Conservation (phyloP, 2,797 vertebrate genomes). For the Pipistrellus kuhlii region DNA sequence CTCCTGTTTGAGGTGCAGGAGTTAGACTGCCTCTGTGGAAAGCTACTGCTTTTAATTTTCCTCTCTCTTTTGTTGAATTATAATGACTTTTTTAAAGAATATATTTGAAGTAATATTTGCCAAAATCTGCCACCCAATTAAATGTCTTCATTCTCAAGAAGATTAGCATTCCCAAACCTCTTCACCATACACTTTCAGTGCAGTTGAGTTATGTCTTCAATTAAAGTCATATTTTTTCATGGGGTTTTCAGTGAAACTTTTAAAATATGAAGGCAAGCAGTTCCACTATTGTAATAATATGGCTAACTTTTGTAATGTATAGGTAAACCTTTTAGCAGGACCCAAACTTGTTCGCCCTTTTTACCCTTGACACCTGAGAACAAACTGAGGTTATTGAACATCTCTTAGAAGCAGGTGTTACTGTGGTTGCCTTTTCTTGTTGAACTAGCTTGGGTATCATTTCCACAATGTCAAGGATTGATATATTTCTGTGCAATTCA, state of each 20-base stretch:
- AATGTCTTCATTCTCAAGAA: not conserved
- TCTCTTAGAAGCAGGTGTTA: not conserved
- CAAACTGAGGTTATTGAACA: not conserved
- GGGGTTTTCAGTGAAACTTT: constrained; percentile 18
- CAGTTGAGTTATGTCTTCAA: not conserved
- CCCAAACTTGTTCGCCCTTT: not conserved
- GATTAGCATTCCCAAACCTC: not conserved
- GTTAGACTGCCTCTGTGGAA: constrained; percentile 62
- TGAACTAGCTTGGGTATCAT: not conserved
- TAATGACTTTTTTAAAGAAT: not conserved
- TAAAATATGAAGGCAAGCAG: not conserved
- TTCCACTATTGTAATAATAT: not conserved
- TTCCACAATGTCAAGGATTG: not conserved
- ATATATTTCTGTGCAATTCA: not conserved
- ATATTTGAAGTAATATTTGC: not conserved
- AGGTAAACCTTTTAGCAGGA: not conserved
- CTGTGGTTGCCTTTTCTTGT: not conserved
- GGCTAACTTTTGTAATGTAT: not conserved
- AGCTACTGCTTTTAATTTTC: constrained; percentile 20
- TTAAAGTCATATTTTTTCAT: not conserved
- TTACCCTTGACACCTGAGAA: not conserved
- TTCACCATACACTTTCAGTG: not conserved
- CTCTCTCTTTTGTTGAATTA: constrained; percentile 40
- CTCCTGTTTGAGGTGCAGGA: constrained; percentile 67
- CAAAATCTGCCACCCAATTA: not conserved